These are phyloP conservation scores for Lepilemur ruficaudatus DNA, from an alignment of 2,797 vertebrate species.

Conservation along the genomic window DNA sequence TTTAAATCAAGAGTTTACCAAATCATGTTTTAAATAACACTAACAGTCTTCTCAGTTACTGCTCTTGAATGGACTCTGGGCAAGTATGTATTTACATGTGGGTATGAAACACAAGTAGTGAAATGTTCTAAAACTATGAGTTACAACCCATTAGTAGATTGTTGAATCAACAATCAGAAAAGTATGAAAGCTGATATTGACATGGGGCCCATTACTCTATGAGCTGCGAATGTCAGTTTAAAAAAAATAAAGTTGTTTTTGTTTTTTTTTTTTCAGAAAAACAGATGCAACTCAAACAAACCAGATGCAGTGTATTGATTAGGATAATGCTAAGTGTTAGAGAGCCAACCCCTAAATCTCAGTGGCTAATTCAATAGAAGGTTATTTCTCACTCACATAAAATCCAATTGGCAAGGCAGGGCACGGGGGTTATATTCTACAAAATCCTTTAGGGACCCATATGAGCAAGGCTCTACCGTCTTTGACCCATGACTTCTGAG, in stretches of 20 bases:
- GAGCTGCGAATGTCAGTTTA: not conserved
- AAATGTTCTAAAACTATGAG: not conserved
- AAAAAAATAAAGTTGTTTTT: not conserved
- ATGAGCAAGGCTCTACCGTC: not conserved
- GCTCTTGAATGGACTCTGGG: not conserved
- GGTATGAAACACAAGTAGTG: not conserved
- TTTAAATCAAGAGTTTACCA: constrained; percentile 31
- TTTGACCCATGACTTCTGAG: not conserved
- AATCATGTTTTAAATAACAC: not conserved
- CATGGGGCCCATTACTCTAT: not conserved
- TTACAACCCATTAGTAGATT: not conserved
- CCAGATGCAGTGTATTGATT: not conserved
- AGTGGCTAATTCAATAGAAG: not conserved
- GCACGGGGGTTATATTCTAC: not conserved
- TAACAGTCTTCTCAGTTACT: not conserved
- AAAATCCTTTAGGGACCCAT: not conserved
- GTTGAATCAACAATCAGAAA: constrained; percentile 2
- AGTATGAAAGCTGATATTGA: not conserved
- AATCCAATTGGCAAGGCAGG: not conserved
- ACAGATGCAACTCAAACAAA: not conserved
- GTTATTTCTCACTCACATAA: not conserved
- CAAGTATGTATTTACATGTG: not conserved
- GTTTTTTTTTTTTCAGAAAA: not conserved
- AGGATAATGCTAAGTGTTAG: not conserved
- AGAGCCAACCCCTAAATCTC: not conserved